Evolutionary conservation across 2,113 vertebrate genomes (phyloP), one percentile per base, ranked within the genome.

Genomic region (Carassius carassius): DNA sequence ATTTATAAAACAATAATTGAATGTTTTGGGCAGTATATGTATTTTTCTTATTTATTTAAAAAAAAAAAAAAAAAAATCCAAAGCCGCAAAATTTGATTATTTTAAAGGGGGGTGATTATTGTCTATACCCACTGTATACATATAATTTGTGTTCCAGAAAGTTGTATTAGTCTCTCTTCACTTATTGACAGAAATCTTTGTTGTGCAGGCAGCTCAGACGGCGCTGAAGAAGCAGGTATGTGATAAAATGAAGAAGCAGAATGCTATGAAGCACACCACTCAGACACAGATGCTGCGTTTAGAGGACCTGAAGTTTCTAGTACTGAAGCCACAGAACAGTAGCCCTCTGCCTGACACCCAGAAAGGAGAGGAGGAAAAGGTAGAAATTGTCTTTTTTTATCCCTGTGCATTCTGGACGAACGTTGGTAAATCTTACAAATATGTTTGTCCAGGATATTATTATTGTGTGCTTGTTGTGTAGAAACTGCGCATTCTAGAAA

Each of bases 401-500:
- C 5, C 5, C 23, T 47, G 37, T 11, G 7, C 29, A 35, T 35
- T 35, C 19, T 35, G 7, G 6, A 35, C 23, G 9, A 37, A 41
- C 29, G 32, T 29, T 12, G 49, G 0, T 35, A 4, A 41, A 44
- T 78, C 49, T 29, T 14, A 75, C 3, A 23, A 49, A 23, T 10
- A 75, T 4, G 51, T 2, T 9, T 17, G 44, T 4, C 72, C 72
- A 49, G 1, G 3, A 12, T 47, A 25, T 25, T 72, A 44, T 72
- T 72, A 5, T n/a, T 81, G 41, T 6, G 21, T 85, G 19, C 69
- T 9, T 72, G 49, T 35, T 35, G 12, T 73, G 49, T 37, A 97
- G 97, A 94, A 92, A 25, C 60, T 95, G 81, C 93, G 94, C 13
- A 82, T 92, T 2, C 88, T 97, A 87, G 96, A 97, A 89, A 98